phyloP scores from a whole-genome alignment of 1,140 invertebrate genomes.

The Lysiphlebus fabarum region DNA sequence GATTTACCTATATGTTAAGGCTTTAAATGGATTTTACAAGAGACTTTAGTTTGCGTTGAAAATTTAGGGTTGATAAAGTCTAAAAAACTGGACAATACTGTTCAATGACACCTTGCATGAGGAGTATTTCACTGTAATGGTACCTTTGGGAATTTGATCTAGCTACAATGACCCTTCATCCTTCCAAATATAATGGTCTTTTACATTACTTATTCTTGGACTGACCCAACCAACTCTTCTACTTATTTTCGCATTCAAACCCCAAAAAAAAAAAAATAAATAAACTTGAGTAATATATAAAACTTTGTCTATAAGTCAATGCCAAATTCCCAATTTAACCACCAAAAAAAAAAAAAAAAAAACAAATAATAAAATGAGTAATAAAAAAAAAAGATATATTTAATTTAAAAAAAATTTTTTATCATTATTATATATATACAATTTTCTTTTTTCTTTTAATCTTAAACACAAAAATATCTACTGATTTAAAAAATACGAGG shows the following conservation, averaged over 20 bases:
- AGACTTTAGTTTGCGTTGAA: not conserved
- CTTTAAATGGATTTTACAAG: slow-evolving; percentile 27
- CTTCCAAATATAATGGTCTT: slow-evolving; percentile 54
- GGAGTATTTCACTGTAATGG: slow-evolving; percentile 58
- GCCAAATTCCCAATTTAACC: too few species aligned
- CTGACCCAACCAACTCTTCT: slow-evolving; percentile 39
- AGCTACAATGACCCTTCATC: slow-evolving; percentile 46
- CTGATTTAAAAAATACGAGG: slow-evolving; percentile 12
- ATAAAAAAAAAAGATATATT: too few species aligned
- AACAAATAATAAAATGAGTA: too few species aligned
- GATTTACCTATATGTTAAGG: slow-evolving; percentile 53
- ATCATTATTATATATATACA: too few species aligned
- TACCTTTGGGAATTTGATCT: slow-evolving; percentile 54
- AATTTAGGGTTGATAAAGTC: slow-evolving; percentile 17
- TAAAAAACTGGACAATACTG: slow-evolving; percentile 17
- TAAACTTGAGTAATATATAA: too few species aligned
- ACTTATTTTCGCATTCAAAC: not conserved
- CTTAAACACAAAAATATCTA: too few species aligned
- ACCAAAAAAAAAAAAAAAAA: too few species aligned
- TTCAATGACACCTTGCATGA: slow-evolving; percentile 51
- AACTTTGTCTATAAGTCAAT: too few species aligned
- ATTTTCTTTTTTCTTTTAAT: too few species aligned
- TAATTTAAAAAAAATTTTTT: too few species aligned
- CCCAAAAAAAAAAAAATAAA: too few species aligned
- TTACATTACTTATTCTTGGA: slow-evolving; percentile 54